These are phyloP conservation scores for Thalassophryne amazonica DNA, from an alignment of 2,797 vertebrate species.

Conservation along the genomic window DNA sequence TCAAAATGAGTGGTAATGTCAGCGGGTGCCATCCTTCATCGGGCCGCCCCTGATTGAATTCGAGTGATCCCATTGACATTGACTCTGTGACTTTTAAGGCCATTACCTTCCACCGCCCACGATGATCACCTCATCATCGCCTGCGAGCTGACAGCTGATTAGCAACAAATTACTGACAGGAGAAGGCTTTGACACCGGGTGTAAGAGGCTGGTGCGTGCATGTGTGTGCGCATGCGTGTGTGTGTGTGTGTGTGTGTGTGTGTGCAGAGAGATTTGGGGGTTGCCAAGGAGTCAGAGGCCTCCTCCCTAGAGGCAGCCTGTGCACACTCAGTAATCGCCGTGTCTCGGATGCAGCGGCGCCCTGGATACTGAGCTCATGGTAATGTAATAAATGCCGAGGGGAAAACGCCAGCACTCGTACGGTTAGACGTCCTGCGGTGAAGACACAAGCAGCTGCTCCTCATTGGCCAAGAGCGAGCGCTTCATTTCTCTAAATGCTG, in stretches of 20 bases:
- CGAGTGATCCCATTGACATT: slow-evolving; percentile 99
- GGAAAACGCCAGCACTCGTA: slow-evolving; percentile 20
- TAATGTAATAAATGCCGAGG: slow-evolving; percentile 55
- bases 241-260: neutral
- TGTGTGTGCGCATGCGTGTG: slow-evolving; percentile 7
- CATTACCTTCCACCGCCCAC: slow-evolving; percentile 90
- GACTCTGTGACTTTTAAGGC: slow-evolving; percentile 99
- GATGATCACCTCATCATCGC: slow-evolving; percentile 94
- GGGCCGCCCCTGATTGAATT: slow-evolving; percentile 91
- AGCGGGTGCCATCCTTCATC: slow-evolving; percentile 94
- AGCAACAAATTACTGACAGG: slow-evolving; percentile 93
- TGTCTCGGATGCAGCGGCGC: slow-evolving; percentile 25
- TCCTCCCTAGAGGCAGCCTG: slow-evolving; percentile 5
- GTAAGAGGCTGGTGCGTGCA: slow-evolving; percentile 15
- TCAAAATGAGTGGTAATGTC: slow-evolving; percentile 99
- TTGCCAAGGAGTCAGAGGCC: slow-evolving; percentile 31
- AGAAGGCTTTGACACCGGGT: slow-evolving; percentile 76
- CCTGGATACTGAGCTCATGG: slow-evolving; percentile 32
- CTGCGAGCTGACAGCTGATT: slow-evolving; percentile 95
- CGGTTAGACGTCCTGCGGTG: slow-evolving; percentile 15
- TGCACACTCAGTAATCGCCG: slow-evolving; percentile 45
- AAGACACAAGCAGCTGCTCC: slow-evolving; percentile 49
- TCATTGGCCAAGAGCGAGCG: slow-evolving; percentile 34
- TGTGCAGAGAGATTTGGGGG: neutral
- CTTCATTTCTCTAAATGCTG: slow-evolving; percentile 4